phyloP scores from a whole-genome alignment of 2,888 invertebrate genomes.

The Myopa tessellatipennis region DNA sequence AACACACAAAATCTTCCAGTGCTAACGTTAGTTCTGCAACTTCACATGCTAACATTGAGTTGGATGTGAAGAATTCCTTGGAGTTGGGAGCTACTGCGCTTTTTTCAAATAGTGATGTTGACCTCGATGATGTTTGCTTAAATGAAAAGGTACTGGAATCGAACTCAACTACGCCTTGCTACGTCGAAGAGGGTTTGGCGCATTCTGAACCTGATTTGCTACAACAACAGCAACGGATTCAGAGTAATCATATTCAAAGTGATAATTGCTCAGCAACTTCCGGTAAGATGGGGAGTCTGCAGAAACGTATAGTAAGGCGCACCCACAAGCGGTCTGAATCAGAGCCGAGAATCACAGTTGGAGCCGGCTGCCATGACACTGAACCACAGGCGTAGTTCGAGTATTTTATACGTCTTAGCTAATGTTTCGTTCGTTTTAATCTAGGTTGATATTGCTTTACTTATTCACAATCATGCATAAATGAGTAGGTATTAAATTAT shows the following conservation, averaged over 20 bases:
- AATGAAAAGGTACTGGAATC: constrained; percentile 76
- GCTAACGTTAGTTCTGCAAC: constrained; percentile 19
- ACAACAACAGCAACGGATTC: constrained; percentile 50
- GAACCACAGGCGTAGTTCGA: constrained; percentile 54
- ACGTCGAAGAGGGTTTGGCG: constrained; percentile 64
- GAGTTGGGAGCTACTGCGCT: constrained; percentile 80
- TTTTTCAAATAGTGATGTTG: constrained; percentile 88
- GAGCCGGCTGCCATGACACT: constrained; percentile 38
- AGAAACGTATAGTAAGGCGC: constrained; percentile 54
- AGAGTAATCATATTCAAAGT: constrained; percentile 38
- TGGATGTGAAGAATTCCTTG: constrained; percentile 63
- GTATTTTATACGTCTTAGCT: not conserved
- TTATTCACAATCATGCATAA: too few species aligned
- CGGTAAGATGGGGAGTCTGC: constrained; percentile 51
- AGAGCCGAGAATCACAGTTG: constrained; percentile 63
- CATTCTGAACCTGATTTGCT: constrained; percentile 66
- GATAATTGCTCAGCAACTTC: constrained; percentile 35
- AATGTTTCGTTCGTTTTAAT: too few species aligned
- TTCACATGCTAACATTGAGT: constrained; percentile 59
- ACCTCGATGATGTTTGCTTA: constrained; percentile 82
- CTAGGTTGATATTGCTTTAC: too few species aligned
- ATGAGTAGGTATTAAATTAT: too few species aligned
- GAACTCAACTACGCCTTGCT: constrained; percentile 54
- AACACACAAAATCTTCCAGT: constrained; percentile 42
- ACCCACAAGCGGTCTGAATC: constrained; percentile 68